Conservation (phyloP, 2,888 invertebrate genomes). For the Thera obeliscata region DNA sequence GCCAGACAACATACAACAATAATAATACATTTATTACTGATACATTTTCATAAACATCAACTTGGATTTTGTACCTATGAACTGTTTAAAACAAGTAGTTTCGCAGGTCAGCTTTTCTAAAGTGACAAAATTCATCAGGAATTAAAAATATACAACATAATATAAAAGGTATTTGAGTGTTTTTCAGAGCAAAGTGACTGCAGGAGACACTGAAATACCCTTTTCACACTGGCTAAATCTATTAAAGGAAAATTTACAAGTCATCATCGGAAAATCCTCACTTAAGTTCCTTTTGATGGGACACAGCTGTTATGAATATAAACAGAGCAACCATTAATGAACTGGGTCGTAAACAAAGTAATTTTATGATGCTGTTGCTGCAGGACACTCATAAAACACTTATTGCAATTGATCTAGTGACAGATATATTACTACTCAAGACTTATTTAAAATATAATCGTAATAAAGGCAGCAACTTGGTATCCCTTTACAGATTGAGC, state of each 20-base stretch:
- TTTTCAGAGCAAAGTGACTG: too few relatives aligned
- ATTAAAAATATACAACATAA: too few relatives aligned
- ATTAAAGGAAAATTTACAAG: background rate
- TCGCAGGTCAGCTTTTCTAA: too few relatives aligned
- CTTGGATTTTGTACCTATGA: too few relatives aligned
- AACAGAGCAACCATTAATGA: slow-evolving; percentile 6
- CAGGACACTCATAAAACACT: slow-evolving; percentile 16
- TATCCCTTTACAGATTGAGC: too few relatives aligned
- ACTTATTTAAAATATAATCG: background rate
- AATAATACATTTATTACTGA: too few relatives aligned
- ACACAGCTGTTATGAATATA: slow-evolving; percentile 5
- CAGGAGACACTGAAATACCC: too few relatives aligned
- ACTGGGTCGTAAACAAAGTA: slow-evolving; percentile 17
- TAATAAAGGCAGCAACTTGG: slow-evolving; percentile 8
- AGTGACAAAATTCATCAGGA: too few relatives aligned
- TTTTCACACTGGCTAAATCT: background rate
- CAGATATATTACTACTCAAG: slow-evolving; percentile 5
- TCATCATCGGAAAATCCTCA: background rate
- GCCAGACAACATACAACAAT: too few relatives aligned
- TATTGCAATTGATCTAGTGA: slow-evolving; percentile 18
- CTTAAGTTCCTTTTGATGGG: background rate
- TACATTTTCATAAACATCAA: too few relatives aligned
- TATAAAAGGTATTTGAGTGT: too few relatives aligned
- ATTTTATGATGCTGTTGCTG: slow-evolving; percentile 14
- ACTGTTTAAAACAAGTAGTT: too few relatives aligned